Evolutionary conservation across 2,888 invertebrate genomes (phyloP), one percentile per base, ranked within the genome.

Genomic region (Sussaba pulchella): DNA sequence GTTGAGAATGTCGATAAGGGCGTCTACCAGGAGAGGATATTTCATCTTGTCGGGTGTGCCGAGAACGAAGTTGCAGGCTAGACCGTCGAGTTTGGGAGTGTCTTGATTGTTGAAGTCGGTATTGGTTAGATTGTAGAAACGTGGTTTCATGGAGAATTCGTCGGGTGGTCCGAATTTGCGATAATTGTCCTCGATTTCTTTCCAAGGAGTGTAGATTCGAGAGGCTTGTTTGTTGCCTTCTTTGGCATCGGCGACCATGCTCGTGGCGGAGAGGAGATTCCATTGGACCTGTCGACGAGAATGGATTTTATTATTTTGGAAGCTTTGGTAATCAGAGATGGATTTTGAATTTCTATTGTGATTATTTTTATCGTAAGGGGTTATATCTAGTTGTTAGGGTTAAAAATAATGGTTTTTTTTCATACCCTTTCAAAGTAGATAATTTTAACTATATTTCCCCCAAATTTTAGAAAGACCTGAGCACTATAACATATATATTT

Each of bases 31-130:
- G 52, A 97, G 92, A 0, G 97, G 96, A 93, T 99, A 99, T 88
- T 97, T 96, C 67, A 98, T 93, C 92, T 97, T 97, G 90, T 99
- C 98, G 0, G 97, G 96, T 1, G 98, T 98, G 66, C 98, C 98
- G 81, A 99, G 93, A 77, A 99, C 96, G 90, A 99, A 99, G 93
- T 98, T 99, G 93, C 98, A 97, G 1, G 98, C 98, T 71, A 97
- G 92, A 2, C 97, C 97, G 93, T 99, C 99, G 75, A 99, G 94
- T 92, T 98, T 98, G 0, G 98, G 98, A 54, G 97, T 96, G 87
- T 98, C 98, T 92, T 96, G 94, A 84, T 94, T 94, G 90, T 94
- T 95, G 78, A 94, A 93, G 87, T 98, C 98, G 5, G 96, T 93
- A 70, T 95, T 95, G 10, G 98, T 96, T 26, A 99, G 93, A 21